phyloP scores from a whole-genome alignment of 2,113 vertebrate species.

The Pampusana beccarii region DNA sequence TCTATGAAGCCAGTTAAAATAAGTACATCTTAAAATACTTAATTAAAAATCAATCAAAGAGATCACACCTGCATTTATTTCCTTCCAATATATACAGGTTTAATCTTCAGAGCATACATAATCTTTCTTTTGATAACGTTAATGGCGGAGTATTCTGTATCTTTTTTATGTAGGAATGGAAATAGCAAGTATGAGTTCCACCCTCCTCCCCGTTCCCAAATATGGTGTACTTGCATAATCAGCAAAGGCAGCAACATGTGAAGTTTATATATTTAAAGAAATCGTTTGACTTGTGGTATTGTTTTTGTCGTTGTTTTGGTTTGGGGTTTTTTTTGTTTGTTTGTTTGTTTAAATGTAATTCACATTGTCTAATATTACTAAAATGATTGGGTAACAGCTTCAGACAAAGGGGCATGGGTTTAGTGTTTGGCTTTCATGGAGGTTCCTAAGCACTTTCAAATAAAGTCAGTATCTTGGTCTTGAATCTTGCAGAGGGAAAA shows the following conservation, averaged over 20 bases:
- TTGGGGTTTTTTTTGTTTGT: neutral
- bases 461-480: neutral
- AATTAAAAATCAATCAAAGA: conserved; percentile 18
- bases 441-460: neutral
- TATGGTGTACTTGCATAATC: neutral
- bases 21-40: neutral
- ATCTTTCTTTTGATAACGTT: neutral
- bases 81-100: neutral
- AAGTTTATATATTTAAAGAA: neutral
- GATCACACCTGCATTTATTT: neutral
- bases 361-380: neutral
- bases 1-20: neutral
- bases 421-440: neutral
- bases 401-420: neutral
- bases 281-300: neutral
- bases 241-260: neutral
- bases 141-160: neutral
- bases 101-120: neutral
- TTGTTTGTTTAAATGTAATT: neutral
- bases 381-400: neutral
- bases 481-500: neutral
- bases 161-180: neutral
- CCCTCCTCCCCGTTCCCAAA: fast-evolving
- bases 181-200: neutral
- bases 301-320: too few relatives aligned